Base-by-base conservation (phyloP, 2,888 invertebrate genomes). In the Drosophila diplacantha region DNA sequence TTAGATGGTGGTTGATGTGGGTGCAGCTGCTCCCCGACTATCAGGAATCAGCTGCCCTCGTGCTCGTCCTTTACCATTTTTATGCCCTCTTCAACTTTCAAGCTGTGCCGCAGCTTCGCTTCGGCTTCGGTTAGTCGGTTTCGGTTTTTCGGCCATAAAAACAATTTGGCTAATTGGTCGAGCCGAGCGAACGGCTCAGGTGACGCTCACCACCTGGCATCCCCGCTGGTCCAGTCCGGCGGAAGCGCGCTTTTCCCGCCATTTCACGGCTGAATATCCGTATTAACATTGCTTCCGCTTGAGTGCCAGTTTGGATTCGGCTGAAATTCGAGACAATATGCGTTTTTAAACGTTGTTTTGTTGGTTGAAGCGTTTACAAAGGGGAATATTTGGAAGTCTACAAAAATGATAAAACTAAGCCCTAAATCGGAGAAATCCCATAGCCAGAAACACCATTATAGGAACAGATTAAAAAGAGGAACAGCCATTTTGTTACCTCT, bases 161-260 rank as follows among this genome's bases (percentile, higher is more conserved):
- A 71, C 66, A 83, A 78, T 78, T 78, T 83, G 75, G 83, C 81
- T 78, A 78, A 78, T 78, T 78, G 78, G 68, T 68, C 64, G 47
- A 58, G 51, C 50, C 49, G 43, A 29, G 41, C 24, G 44, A 22
- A 47, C 38, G 50, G 24, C 51, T 47, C 39, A 47, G 68, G 41
- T 51, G 51, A 16, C 32, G 63, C 26, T 12, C 14, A 7, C 14
- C 18, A 58, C 67, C 52, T 47, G 53, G 57, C 32, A 18, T 44
- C 31, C 14, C 31, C 14, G 29, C 18, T 31, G 37, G 16, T 24
- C 35, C 22, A 18, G 31, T 39, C 26, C 32, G 38, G 9, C 14
- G 34, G 52, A 62, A 47, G 54, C 63, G 62, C 66, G 56, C 50
- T 80, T 82, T 72, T 72, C 58, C 58, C 35, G 57, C 53, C 16